A percentile compares a stretch with the other conserved stretches of the same genome.
Conservation (phyloP, 2,113 vertebrate species). For the Alexandromys fortis region DNA sequence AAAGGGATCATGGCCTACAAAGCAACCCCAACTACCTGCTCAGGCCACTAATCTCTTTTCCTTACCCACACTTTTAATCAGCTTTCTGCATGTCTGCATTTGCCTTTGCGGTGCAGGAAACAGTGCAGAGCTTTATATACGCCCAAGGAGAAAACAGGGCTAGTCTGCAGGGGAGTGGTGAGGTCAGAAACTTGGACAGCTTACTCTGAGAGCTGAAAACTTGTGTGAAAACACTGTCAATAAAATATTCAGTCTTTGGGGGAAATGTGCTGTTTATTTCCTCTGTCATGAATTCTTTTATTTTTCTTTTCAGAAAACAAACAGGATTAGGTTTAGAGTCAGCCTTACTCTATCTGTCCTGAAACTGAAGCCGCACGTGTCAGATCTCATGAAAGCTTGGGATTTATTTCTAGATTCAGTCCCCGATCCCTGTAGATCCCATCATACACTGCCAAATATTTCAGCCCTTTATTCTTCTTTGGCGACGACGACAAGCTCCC, state of each 20-base stretch:
- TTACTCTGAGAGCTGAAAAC: not conserved
- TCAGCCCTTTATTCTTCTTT: not conserved
- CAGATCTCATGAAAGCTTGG: not conserved
- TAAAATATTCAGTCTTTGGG: not conserved
- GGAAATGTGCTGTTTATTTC: not conserved
- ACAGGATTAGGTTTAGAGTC: not conserved
- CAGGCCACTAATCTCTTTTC: constrained; percentile 25
- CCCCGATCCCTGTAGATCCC: not conserved
- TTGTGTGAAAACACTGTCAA: not conserved
- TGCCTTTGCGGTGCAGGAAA: constrained; percentile 5
- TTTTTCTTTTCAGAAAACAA: not conserved
- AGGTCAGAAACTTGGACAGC: not conserved
- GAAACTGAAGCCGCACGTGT: not conserved
- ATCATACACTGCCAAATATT: not conserved
- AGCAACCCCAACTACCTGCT: constrained; percentile 40
- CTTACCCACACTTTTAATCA: constrained; percentile 12
- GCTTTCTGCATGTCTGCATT: not conserved
- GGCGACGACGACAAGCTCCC: not conserved
- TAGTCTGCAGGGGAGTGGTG: not conserved
- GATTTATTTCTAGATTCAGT: not conserved
- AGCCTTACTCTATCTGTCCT: not conserved
- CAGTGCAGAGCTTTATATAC: not conserved
- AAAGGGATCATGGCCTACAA: constrained; percentile 50
- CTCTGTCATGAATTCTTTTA: not conserved
- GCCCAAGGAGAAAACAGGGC: not conserved